phyloP scores from a whole-genome alignment of 2,113 vertebrate genomes.

The Sinocyclocheilus anophthalmus region DNA sequence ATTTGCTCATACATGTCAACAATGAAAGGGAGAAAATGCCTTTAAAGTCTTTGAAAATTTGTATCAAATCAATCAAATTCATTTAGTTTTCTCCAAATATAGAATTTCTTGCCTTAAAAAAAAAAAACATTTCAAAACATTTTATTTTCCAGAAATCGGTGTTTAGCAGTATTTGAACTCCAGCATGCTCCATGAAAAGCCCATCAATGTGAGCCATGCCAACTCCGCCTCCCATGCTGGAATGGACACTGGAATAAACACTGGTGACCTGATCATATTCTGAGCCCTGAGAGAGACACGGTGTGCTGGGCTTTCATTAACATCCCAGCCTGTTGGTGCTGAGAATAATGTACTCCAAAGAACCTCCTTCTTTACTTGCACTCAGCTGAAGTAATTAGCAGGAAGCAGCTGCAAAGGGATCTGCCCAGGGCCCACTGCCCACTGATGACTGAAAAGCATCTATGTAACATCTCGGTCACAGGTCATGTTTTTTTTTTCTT shows the following conservation, averaged over 20 bases:
- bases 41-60: not conserved
- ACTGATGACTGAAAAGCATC: conserved; percentile 31
- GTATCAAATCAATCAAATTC: no score
- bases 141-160: not conserved
- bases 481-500: not conserved
- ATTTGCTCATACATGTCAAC: not conserved
- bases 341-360: conserved; percentile 30
- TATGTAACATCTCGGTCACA: conserved; percentile 22
- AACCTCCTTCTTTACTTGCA: conserved; percentile 10
- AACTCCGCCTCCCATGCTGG: not conserved
- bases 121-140: no score
- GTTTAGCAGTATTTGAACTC: not conserved
- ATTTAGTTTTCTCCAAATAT: not conserved
- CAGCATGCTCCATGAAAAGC: not conserved
- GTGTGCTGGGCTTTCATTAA: conserved; percentile 10
- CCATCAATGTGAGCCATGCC: not conserved
- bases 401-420: conserved; percentile 58
- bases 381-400: conserved; percentile 58
- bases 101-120: not conserved
- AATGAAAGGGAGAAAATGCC: not conserved
- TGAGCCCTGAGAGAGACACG: not conserved
- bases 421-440: not conserved
- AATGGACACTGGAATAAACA: not conserved
- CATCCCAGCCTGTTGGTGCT: not conserved
- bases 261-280: not conserved